Evolutionary conservation across 2,797 vertebrate genomes (phyloP).

Genomic region (Tarsius wallacei): DNA sequence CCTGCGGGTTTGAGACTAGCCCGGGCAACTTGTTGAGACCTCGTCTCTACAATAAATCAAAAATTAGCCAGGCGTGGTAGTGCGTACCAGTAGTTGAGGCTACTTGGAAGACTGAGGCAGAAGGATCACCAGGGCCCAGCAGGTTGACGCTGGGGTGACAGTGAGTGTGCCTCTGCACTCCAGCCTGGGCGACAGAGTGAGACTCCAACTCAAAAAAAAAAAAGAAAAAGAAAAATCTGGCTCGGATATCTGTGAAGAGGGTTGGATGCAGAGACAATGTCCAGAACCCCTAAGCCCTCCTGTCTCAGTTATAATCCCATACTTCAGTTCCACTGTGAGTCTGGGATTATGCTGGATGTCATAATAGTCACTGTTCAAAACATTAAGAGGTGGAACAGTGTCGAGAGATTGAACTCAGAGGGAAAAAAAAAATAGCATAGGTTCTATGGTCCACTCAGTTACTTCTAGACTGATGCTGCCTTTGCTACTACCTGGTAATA

Average conservation of each 20-base stretch:
- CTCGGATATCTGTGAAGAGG: background rate
- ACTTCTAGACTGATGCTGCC: background rate
- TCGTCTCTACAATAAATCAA: too few relatives aligned
- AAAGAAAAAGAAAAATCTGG: background rate
- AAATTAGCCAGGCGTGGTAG: too few relatives aligned
- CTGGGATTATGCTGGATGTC: background rate
- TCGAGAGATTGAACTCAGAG: background rate
- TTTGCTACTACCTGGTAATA: background rate
- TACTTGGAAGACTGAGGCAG: too few relatives aligned
- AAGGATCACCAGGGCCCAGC: too few relatives aligned
- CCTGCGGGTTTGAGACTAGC: too few relatives aligned
- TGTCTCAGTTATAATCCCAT: background rate
- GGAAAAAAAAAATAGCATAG: background rate
- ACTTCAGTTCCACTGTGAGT: background rate
- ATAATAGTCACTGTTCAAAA: background rate
- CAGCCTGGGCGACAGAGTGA: too few relatives aligned
- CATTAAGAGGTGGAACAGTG: background rate
- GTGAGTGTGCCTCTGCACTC: too few relatives aligned
- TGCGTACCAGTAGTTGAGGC: too few relatives aligned
- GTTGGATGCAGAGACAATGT: background rate
- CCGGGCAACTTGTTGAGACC: too few relatives aligned
- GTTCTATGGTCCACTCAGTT: background rate
- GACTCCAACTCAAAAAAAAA: too few relatives aligned
- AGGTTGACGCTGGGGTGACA: too few relatives aligned
- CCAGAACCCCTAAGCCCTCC: background rate